Conservation (phyloP, 2,888 invertebrate genomes). For the Cephus runcator region DNA sequence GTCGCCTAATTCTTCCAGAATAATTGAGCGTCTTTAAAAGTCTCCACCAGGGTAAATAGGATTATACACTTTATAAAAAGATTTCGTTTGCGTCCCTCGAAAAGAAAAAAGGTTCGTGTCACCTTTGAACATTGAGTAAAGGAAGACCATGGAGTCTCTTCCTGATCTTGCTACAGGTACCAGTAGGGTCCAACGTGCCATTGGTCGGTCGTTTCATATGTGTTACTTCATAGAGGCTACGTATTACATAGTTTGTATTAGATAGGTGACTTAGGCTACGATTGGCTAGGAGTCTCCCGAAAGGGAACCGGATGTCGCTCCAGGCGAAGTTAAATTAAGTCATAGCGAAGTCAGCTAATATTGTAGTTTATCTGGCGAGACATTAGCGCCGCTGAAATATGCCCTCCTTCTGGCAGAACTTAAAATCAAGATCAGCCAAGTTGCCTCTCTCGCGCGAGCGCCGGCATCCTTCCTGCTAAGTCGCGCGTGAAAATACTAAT, state of each 20-base stretch:
- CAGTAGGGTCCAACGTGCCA: background rate
- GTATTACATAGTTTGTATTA: background rate
- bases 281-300: background rate
- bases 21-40: conserved; percentile 28
- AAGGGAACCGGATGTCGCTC: conserved; percentile 55
- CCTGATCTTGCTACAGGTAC: background rate
- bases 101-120: conserved; percentile 2
- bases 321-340: conserved; percentile 66
- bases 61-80: conserved; percentile 25
- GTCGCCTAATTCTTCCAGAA: conserved; percentile 38
- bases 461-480: conserved; percentile 61
- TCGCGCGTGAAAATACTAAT: conserved; percentile 66
- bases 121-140: background rate
- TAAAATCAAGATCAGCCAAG: conserved; percentile 63
- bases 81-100: conserved; percentile 31
- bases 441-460: conserved; percentile 30
- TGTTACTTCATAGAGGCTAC: background rate
- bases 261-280: background rate
- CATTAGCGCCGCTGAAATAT: conserved; percentile 65
- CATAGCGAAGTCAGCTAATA: conserved; percentile 62
- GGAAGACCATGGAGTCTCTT: background rate
- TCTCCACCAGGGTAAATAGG: conserved; percentile 24
- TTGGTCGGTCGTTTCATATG: background rate
- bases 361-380: conserved; percentile 65
- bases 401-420: conserved; percentile 55